These are phyloP conservation scores for Lithodes maja DNA, from an alignment of 2,888 invertebrate species.

Conservation along the genomic window DNA sequence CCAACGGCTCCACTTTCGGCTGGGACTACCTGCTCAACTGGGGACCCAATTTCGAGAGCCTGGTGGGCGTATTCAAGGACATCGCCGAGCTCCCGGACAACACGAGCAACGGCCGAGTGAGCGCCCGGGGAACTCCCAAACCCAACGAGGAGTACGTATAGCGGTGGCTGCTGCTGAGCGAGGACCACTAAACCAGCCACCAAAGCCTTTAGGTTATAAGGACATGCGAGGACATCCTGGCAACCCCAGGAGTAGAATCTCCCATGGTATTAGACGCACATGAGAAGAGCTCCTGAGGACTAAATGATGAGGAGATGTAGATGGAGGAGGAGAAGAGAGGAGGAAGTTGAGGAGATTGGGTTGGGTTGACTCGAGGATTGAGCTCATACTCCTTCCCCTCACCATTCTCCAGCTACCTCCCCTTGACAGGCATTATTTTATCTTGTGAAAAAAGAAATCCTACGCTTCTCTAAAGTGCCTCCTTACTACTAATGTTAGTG, in stretches of 20 bases:
- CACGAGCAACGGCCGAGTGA: conserved; percentile 67
- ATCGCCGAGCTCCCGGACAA: conserved; percentile 93
- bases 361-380: background rate
- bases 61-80: conserved; percentile 96
- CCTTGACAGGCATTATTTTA: conserved; percentile 41
- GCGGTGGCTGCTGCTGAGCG: conserved; percentile 63
- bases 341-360: conserved; percentile 2
- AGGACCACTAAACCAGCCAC: conserved; percentile 50
- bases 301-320: conserved; percentile 5
- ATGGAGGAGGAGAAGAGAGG: conserved; percentile 23
- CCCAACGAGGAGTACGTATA: conserved; percentile 71
- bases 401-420: conserved; percentile 10
- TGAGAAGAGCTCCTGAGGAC: background rate
- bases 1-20: conserved; percentile 83
- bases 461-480: conserved; percentile 25
- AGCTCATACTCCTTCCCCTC: background rate
- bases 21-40: conserved; percentile 97
- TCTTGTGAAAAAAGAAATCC: conserved; percentile 36
- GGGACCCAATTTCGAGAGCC: conserved; percentile 96
- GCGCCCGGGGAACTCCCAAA: conserved; percentile 69
- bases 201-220: conserved; percentile 62
- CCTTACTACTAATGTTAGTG: conserved; percentile 3
- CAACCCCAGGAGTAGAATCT: conserved; percentile 5
- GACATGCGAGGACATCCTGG: conserved; percentile 8
- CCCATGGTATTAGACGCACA: background rate